phyloP scores from a whole-genome alignment of 2,888 invertebrate genomes.

The Himalopsyche anomala region DNA sequence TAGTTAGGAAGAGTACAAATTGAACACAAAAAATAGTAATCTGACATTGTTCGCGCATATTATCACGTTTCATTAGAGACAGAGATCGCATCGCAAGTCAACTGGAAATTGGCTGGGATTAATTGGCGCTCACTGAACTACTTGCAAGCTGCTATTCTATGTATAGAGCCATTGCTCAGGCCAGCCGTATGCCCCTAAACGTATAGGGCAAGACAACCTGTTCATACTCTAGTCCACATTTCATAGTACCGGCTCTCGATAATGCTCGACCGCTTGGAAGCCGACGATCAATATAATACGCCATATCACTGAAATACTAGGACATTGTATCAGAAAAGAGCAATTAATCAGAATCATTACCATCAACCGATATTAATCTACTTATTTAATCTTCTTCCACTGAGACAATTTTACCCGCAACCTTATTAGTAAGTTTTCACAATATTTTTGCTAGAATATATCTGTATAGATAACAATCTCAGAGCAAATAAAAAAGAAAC shows the following conservation, averaged over 20 bases:
- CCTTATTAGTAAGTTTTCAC: too few relatives aligned
- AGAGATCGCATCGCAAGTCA: slow-evolving; percentile 19
- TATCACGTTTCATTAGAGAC: slow-evolving; percentile 25
- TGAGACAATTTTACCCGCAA: background rate
- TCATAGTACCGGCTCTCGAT: slow-evolving; percentile 24
- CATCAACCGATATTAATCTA: background rate
- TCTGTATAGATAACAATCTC: too few relatives aligned
- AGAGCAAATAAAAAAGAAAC: too few relatives aligned
- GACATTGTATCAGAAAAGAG: background rate
- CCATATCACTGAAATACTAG: background rate
- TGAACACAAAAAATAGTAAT: background rate
- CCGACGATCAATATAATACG: background rate
- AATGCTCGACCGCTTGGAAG: background rate
- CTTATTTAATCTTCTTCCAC: background rate
- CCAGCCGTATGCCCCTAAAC: slow-evolving; percentile 21
- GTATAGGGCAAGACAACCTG: slow-evolving; percentile 21
- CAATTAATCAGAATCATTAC: slow-evolving; percentile 23
- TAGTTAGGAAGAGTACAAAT: too few relatives aligned
- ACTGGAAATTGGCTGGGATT: slow-evolving; percentile 41
- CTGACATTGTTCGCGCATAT: background rate
- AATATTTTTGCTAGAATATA: too few relatives aligned
- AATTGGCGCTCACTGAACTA: slow-evolving; percentile 39
- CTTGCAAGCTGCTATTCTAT: slow-evolving; percentile 5
- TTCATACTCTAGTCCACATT: slow-evolving; percentile 28
- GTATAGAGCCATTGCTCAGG: slow-evolving; percentile 8